Percentiles rank a stretch among this genome's conserved stretches.
These are phyloP conservation scores for Oreochromis grahami DNA, from an alignment of 2,797 vertebrate species.

Conservation along the genomic window DNA sequence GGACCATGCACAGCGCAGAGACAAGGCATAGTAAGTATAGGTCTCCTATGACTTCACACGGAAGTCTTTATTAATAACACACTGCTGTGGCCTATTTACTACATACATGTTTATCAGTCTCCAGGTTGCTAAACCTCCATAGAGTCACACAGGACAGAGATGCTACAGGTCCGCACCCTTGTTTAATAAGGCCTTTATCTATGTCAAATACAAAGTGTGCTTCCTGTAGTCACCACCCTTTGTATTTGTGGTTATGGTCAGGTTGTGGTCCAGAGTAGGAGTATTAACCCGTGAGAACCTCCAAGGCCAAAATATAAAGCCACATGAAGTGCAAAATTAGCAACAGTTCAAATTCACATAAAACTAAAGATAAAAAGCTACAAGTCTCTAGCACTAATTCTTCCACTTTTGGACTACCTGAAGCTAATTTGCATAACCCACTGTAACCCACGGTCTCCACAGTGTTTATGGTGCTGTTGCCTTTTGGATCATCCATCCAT, in stretches of 20 bases:
- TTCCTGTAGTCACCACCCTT: background rate
- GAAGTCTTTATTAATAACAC: background rate
- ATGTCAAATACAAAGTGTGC: background rate
- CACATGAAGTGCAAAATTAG: background rate
- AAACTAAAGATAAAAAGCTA: background rate
- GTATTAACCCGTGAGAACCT: background rate
- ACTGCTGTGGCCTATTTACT: background rate
- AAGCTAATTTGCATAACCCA: background rate
- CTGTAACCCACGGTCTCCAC: background rate
- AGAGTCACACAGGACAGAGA: background rate
- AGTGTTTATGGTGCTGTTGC: background rate
- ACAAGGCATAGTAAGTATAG: background rate
- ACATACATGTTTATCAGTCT: background rate
- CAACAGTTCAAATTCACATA: background rate
- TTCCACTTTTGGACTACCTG: background rate
- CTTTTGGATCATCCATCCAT: background rate
- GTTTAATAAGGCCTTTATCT: background rate
- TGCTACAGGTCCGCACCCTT: background rate
- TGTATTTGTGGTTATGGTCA: background rate
- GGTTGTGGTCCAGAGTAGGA: background rate
- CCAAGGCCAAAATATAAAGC: background rate
- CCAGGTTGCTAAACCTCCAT: background rate
- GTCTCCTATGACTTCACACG: conserved; percentile 12
- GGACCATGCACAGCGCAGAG: background rate
- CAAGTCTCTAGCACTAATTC: background rate